Evolutionary conservation across 1,140 invertebrate species (phyloP).

Genomic region (Aethina tumida): DNA sequence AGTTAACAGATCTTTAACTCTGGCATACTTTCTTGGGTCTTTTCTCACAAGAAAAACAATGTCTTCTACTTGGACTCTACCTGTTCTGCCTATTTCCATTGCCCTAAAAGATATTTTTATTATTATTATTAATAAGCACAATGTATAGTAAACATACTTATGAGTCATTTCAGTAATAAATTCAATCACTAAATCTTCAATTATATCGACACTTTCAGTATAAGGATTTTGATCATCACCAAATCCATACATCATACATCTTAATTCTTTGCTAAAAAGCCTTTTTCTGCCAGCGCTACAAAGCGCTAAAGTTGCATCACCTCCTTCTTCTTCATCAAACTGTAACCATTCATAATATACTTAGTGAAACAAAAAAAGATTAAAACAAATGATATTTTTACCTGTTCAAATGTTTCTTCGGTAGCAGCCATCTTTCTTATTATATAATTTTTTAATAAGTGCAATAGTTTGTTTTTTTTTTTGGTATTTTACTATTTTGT

Average conservation of each 20-base stretch:
- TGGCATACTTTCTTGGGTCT: slow-evolving; percentile 93
- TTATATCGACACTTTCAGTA: slow-evolving; percentile 94
- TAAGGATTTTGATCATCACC: slow-evolving; percentile 99
- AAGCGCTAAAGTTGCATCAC: slow-evolving; percentile 52
- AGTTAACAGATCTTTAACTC: slow-evolving; percentile 92
- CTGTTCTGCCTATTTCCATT: slow-evolving; percentile 93
- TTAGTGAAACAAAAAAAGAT: slow-evolving; percentile 1
- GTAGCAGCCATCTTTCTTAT: slow-evolving; percentile 16
- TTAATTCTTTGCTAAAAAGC: slow-evolving; percentile 81
- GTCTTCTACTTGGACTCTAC: slow-evolving; percentile 94
- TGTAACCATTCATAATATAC: slow-evolving; percentile 22
- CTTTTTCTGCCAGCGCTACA: slow-evolving; percentile 60
- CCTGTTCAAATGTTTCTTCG: slow-evolving; percentile 26
- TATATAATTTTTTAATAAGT: too few relatives aligned
- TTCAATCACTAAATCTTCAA: slow-evolving; percentile 97
- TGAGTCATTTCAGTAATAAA: slow-evolving; percentile 93
- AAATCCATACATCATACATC: slow-evolving; percentile 99
- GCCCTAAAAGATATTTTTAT: slow-evolving; percentile 49
- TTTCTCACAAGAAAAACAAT: slow-evolving; percentile 97
- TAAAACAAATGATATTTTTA: slow-evolving; percentile 8
- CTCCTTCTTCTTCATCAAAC: slow-evolving; percentile 55
- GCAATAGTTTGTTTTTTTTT: too few relatives aligned
- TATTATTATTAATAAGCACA: slow-evolving; percentile 3
- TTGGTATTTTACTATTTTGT: too few relatives aligned
- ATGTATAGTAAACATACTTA: slow-evolving; percentile 41